Evolutionary conservation across 64 coral and sea anemone genomes (phyloP), one percentile per base, ranked within the genome.

Genomic region (Exaiptasia diaphana): DNA sequence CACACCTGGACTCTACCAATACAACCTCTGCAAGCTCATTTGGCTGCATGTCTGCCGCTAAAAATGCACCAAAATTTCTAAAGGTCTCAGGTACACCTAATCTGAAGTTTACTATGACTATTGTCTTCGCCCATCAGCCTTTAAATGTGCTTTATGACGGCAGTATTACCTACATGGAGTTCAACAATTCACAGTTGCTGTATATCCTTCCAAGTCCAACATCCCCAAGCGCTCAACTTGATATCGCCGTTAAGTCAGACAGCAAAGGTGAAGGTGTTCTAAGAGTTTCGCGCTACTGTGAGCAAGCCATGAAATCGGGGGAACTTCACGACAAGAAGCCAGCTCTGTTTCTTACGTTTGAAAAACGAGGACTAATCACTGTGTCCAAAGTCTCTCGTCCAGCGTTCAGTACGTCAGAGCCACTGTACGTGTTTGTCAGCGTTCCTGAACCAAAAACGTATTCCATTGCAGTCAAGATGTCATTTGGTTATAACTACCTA

Each of bases 321-420:
- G n/a, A n/a, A 28, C 43, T 77, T 6, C 29, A 70, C 17, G 4
- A 39, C 9, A 37, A 17, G 4, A 17, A 38, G 31, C 40, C 27
- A 2, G 76, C 74, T 0, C 8, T 87, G 12, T 50, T 59, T 18
- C 59, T 96, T 18, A 70, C 82, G 0, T 96, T 96, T 64, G 53
- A 48, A 11, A 77, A 65, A 46, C 59, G 30, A 12, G 93, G 93
- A 5, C 76, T 75, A 14, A 90, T 96, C n/a, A 90, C 77, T 0
- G 32, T 96, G 22, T 90, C 93, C 4, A 62, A 75, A 39, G 82
- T 62, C 18, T 96, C 93, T 2, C 38, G 7, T 0, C 93, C 93
- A 0, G 0, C 4, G 23, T 53, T 21, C 10, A 74, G n/a, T n/a
- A n/a, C n/a, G n/a, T n/a, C n/a, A n/a, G n/a, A n/a, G n/a, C n/a